These are phyloP conservation scores for Subacronicta megacephala DNA, from an alignment of 2,888 invertebrate species.

Conservation along the genomic window DNA sequence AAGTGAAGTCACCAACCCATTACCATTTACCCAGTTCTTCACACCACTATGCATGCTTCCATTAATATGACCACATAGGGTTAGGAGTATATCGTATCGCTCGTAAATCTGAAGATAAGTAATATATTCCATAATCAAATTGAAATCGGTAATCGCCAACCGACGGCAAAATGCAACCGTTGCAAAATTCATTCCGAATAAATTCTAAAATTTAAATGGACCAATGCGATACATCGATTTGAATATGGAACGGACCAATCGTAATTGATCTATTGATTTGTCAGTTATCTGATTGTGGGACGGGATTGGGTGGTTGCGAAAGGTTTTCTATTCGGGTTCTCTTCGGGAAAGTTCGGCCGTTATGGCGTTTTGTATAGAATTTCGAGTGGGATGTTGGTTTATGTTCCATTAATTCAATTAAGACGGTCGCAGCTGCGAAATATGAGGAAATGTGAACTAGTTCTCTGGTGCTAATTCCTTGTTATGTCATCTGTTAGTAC, in stretches of 20 bases:
- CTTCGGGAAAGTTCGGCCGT: slow-evolving; percentile 52
- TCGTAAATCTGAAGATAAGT: slow-evolving; percentile 11
- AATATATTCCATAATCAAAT: slow-evolving; percentile 40
- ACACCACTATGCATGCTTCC: not conserved
- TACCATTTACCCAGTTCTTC: not conserved
- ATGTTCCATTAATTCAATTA: slow-evolving; percentile 44
- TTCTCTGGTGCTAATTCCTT: slow-evolving; percentile 21
- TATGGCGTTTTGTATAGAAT: slow-evolving; percentile 35
- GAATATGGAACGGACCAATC: slow-evolving; percentile 64
- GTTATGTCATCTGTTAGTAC: no score
- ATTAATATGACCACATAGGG: not conserved
- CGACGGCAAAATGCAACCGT: slow-evolving; percentile 59
- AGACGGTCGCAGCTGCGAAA: slow-evolving; percentile 20
- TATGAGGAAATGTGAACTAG: slow-evolving; percentile 36
- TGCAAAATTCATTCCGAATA: slow-evolving; percentile 58
- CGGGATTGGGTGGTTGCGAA: slow-evolving; percentile 57
- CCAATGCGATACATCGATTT: slow-evolving; percentile 67
- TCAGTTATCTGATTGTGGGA: slow-evolving; percentile 68
- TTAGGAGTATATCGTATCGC: not conserved
- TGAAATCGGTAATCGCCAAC: slow-evolving; percentile 43
- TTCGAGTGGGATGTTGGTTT: slow-evolving; percentile 45
- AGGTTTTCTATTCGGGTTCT: slow-evolving; percentile 46
- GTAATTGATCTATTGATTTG: slow-evolving; percentile 82
- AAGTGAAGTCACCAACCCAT: no score
- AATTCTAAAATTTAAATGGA: slow-evolving; percentile 64